These are phyloP conservation scores for Dendrocincla tyrannina DNA, from an alignment of 2,797 vertebrate species.

Conservation along the genomic window DNA sequence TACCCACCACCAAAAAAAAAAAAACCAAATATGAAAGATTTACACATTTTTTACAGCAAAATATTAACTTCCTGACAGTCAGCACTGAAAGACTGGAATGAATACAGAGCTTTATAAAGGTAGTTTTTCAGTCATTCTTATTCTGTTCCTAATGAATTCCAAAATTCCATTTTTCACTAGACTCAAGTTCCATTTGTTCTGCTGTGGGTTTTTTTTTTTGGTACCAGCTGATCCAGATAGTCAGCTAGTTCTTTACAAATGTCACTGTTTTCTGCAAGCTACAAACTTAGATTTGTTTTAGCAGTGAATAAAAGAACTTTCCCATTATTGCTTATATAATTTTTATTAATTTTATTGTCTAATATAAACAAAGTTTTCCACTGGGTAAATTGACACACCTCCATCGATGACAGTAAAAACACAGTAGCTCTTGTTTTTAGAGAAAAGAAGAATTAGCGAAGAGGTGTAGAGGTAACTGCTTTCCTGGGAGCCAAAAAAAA, in stretches of 20 bases:
- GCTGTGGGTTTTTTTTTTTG: not conserved
- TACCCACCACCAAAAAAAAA: not conserved
- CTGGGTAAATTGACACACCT: not conserved
- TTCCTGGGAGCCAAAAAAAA: not conserved
- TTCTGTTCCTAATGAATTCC: slow-evolving; percentile 56
- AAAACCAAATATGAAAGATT: slow-evolving; percentile 58
- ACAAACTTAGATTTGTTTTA: not conserved
- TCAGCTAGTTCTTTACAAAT: not conserved
- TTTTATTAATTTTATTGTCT: not conserved
- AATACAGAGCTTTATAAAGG: slow-evolving; percentile 8
- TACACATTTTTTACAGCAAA: slow-evolving; percentile 68
- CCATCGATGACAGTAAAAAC: not conserved
- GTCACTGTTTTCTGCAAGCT: not conserved
- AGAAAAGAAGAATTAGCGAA: not conserved
- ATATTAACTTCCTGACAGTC: slow-evolving; percentile 51
- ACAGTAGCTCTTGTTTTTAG: not conserved
- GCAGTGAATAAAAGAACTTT: not conserved
- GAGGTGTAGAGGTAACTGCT: not conserved
- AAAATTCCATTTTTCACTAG: slow-evolving; percentile 25
- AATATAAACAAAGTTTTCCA: not conserved
- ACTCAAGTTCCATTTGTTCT: not conserved
- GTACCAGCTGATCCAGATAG: not conserved
- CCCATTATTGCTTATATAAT: not conserved
- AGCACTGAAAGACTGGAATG: not conserved
- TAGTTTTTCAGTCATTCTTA: slow-evolving; percentile 33